Conservation (phyloP, 2,888 invertebrate species). For the Pseudococcus viburni region DNA sequence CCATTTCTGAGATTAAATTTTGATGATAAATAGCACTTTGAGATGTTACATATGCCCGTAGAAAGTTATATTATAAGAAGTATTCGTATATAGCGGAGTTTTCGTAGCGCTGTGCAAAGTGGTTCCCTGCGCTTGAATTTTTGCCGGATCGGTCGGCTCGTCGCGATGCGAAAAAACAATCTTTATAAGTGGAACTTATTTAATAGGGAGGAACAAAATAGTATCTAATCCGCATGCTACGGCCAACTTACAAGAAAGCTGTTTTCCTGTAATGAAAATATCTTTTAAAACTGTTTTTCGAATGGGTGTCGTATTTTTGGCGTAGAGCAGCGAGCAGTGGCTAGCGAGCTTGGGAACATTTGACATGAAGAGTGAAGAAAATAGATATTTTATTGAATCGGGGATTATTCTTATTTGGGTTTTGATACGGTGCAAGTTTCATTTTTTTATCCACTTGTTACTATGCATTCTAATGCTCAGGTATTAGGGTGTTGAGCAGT, state of each 20-base stretch:
- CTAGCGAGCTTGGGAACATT: too few species aligned
- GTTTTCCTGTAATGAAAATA: slow-evolving; percentile 65
- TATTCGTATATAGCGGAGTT: slow-evolving; percentile 9
- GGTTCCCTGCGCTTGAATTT: neutral
- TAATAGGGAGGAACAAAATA: slow-evolving; percentile 16
- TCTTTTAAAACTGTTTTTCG: slow-evolving; percentile 56
- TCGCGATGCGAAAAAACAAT: slow-evolving; percentile 60
- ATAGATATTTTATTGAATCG: too few species aligned
- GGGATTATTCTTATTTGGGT: too few species aligned
- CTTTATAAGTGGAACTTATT: slow-evolving; percentile 60
- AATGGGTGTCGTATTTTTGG: slow-evolving; percentile 11
- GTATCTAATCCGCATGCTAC: slow-evolving; percentile 51
- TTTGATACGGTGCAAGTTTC: too few species aligned
- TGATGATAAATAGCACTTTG: slow-evolving; percentile 68
- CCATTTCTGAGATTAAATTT: slow-evolving; percentile 68
- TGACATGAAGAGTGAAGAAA: too few species aligned
- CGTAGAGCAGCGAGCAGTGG: too few species aligned
- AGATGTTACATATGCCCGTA: slow-evolving; percentile 68
- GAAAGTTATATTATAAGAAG: slow-evolving; percentile 59
- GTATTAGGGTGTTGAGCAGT: too few species aligned
- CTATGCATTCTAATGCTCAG: too few species aligned
- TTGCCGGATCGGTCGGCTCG: neutral
- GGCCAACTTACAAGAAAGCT: slow-evolving; percentile 63
- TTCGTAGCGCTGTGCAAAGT: neutral
- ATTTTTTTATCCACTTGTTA: too few species aligned